Evolutionary conservation across 1,140 invertebrate species (phyloP), one percentile per base, ranked within the genome.

Genomic region (Scylla paramamosain): DNA sequence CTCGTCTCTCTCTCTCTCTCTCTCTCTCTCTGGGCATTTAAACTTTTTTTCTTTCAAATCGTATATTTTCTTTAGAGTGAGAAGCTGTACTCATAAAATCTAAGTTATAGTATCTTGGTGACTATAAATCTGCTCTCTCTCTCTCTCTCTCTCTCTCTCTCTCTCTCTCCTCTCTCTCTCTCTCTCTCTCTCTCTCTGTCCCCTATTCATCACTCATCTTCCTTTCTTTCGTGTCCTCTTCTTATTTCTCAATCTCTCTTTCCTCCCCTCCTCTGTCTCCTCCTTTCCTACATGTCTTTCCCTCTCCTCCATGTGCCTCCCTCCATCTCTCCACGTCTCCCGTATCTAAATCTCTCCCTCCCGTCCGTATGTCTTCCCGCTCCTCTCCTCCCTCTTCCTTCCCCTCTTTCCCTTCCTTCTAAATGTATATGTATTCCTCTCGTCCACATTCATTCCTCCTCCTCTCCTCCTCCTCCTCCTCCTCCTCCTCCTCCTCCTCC

Each of bases 121-220:
- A 77, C 67, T 77, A 77, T 77, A 77, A 77, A 77, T 77, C 59
- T 48, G n/a, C 46, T 67, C 59, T 67, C 59, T 67, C 59, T 67
- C 59, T 67, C 59, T 67, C 59, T 67, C 67, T 77, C 67, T 77
- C 67, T 77, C 67, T n/a, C 67, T 77, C n/a, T n/a, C 67, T 77
- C n/a, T 25, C 67, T n/a, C 12, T 14, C 29, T 48, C 87, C 87
- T 8, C 31, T 7, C 31, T 14, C 87, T 88, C 87, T n/a, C 31
- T 39, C 87, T 88, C 4, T 48, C 31, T 88, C 87, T 32, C 31
- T 48, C 29, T 77, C 20, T 77, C 67, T 77, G 12, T 77, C 67
- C n/a, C 84, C 14, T 14, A 14, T 39, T 25, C 39, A 31, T 20
- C 84, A 28, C 12, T n/a, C 10, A 14, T 28, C 39, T 86, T n/a